These are phyloP conservation scores for Falco berigora DNA, from an alignment of 2,797 vertebrate genomes.

Conservation along the genomic window DNA sequence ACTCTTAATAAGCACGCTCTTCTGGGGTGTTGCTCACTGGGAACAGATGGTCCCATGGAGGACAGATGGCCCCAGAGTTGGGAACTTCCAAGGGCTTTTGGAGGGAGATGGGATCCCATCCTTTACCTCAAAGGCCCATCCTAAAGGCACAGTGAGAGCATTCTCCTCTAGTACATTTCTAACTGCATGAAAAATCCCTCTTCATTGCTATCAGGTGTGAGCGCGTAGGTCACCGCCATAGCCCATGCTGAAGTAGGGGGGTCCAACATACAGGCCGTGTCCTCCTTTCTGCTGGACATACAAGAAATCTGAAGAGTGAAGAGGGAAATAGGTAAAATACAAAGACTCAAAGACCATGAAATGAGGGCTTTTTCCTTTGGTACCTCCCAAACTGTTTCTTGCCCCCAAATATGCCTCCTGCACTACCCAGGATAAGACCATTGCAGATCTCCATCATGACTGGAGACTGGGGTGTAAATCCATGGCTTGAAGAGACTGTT, in stretches of 20 bases:
- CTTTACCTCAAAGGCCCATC: neutral
- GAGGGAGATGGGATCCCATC: neutral
- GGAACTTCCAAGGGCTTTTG: slow-evolving; percentile 25
- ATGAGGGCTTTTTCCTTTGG: neutral
- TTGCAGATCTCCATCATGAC: neutral
- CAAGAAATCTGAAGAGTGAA: neutral
- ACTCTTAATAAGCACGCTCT: slow-evolving; percentile 31
- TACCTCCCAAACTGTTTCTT: neutral
- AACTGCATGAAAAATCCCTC: neutral
- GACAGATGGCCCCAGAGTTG: slow-evolving; percentile 9
- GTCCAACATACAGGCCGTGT: neutral
- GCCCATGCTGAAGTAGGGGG: neutral
- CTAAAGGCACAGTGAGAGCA: neutral
- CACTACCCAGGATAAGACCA: neutral
- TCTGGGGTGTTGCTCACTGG: neutral
- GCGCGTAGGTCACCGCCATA: neutral
- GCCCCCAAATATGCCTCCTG: neutral
- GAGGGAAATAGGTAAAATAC: neutral
- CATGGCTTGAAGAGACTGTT: neutral
- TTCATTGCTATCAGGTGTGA: neutral
- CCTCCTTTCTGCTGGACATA: neutral
- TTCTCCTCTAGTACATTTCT: neutral
- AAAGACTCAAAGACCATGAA: neutral
- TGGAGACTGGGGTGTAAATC: neutral
- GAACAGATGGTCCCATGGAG: slow-evolving; percentile 45